Conservation (phyloP, 2,888 invertebrate species). For the Myopa tessellatipennis region DNA sequence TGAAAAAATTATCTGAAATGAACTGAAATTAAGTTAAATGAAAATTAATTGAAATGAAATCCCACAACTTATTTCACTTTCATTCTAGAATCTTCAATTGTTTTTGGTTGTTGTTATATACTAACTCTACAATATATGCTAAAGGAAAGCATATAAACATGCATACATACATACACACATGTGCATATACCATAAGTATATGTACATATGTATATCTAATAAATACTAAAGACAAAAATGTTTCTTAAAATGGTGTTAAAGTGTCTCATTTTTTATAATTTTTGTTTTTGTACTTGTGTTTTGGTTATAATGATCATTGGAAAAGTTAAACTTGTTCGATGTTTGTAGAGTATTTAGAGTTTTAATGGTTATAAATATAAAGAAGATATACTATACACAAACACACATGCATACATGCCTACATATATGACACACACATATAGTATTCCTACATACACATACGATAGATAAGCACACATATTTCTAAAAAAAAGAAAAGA, state of each 20-base stretch:
- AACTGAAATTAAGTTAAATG: not conserved
- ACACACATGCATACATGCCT: constrained; percentile 29
- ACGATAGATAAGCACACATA: not conserved
- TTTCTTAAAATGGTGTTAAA: constrained; percentile 47
- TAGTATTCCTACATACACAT: too few relatives aligned
- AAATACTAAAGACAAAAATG: constrained; percentile 51
- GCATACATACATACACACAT: constrained; percentile 2
- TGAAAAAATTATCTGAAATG: not conserved
- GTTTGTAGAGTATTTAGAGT: constrained; percentile 58
- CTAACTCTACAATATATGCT: not conserved
- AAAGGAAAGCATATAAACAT: constrained; percentile 15
- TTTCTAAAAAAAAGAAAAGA: not conserved
- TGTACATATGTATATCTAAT: constrained; percentile 32
- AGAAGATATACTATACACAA: not conserved
- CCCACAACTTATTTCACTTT: not conserved
- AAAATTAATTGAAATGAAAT: constrained; percentile 5
- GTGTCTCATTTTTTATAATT: not conserved
- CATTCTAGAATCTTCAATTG: not conserved
- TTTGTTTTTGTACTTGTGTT: constrained; percentile 49
- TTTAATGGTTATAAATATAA: constrained; percentile 42
- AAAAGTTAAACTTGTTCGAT: constrained; percentile 51
- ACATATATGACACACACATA: too few relatives aligned
- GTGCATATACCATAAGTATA: constrained; percentile 26
- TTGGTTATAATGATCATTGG: constrained; percentile 53
- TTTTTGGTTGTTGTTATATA: constrained; percentile 32